Conservation (phyloP, 2,797 vertebrate species). For the Todus mexicanus region DNA sequence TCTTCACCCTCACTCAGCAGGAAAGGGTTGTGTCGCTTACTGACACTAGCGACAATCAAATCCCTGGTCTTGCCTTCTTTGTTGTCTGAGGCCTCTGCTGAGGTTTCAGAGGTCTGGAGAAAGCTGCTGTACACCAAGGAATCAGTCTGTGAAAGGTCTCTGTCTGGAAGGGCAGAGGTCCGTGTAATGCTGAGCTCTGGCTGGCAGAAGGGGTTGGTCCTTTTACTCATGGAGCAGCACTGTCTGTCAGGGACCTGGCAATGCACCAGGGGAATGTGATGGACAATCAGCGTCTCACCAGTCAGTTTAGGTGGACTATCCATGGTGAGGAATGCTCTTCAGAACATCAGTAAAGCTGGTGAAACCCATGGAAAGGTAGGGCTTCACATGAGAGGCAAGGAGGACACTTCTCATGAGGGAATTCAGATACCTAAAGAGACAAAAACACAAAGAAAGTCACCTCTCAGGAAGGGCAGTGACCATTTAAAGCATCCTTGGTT, state of each 20-base stretch:
- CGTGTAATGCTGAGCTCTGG: constrained; percentile 84
- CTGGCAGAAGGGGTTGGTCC: constrained; percentile 85
- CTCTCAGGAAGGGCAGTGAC: neutral
- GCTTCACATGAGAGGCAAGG: constrained; percentile 5
- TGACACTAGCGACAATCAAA: constrained; percentile 46
- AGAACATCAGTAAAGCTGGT: constrained; percentile 67
- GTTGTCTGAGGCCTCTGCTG: constrained; percentile 56
- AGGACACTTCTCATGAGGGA: constrained; percentile 51
- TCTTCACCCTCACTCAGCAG: constrained; percentile 81
- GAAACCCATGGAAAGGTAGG: constrained; percentile 61
- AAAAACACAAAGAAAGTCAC: constrained; percentile 28
- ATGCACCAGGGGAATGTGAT: constrained; percentile 97
- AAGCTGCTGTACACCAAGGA: constrained; percentile 88
- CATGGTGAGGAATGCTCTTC: constrained; percentile 79
- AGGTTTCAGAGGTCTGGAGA: constrained; percentile 73
- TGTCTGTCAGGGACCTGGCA: constrained; percentile 89
- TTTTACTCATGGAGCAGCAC: constrained; percentile 79
- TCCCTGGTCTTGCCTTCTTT: constrained; percentile 68
- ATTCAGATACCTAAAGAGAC: constrained; percentile 38
- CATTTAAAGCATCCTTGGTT: neutral
- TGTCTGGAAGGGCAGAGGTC: constrained; percentile 85
- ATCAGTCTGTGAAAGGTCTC: constrained; percentile 86
- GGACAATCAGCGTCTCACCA: constrained; percentile 95
- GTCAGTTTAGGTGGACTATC: constrained; percentile 91
- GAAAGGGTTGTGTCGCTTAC: constrained; percentile 88